A percentile compares a stretch with the other conserved stretches of the same genome.
Evolutionary conservation across 2,797 vertebrate species (phyloP).

Genomic region (Enteromius fasciolatus): DNA sequence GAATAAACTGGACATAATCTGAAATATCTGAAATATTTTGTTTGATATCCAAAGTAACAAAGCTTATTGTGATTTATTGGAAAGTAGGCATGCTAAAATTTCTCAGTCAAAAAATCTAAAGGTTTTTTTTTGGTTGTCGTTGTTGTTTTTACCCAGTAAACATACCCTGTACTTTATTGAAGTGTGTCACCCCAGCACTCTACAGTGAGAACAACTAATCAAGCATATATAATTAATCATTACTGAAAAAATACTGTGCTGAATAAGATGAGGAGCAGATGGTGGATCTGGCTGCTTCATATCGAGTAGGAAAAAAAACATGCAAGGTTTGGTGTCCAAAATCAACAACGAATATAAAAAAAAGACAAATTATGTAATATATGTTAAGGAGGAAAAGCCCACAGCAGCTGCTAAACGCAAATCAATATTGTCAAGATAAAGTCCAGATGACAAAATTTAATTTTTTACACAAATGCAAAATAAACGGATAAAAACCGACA

Average conservation of each 20-base stretch:
- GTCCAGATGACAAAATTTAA: not conserved
- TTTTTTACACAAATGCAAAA: not conserved
- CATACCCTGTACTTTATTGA: too few relatives aligned
- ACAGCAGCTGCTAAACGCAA: not conserved
- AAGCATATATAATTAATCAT: not conserved
- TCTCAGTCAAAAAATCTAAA: not conserved
- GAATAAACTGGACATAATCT: not conserved
- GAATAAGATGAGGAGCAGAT: constrained; percentile 20
- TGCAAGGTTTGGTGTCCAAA: constrained; percentile 8
- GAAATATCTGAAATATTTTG: not conserved
- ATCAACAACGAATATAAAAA: constrained; percentile 6
- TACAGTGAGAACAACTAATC: not conserved
- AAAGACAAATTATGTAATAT: constrained; percentile 16
- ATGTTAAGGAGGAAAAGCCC: constrained; percentile 7
- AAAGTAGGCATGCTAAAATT: not conserved
- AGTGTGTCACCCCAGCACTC: not conserved
- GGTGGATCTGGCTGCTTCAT: not conserved
- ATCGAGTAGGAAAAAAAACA: not conserved
- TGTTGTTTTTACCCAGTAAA: too few relatives aligned
- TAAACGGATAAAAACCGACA: not conserved
- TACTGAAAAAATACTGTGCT: not conserved
- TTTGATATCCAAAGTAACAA: not conserved
- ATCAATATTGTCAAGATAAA: not conserved
- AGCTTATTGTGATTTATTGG: not conserved
- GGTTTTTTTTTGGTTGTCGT: too few relatives aligned